These are phyloP conservation scores for Luperina testacea DNA, from an alignment of 2,888 invertebrate species.

Conservation along the genomic window DNA sequence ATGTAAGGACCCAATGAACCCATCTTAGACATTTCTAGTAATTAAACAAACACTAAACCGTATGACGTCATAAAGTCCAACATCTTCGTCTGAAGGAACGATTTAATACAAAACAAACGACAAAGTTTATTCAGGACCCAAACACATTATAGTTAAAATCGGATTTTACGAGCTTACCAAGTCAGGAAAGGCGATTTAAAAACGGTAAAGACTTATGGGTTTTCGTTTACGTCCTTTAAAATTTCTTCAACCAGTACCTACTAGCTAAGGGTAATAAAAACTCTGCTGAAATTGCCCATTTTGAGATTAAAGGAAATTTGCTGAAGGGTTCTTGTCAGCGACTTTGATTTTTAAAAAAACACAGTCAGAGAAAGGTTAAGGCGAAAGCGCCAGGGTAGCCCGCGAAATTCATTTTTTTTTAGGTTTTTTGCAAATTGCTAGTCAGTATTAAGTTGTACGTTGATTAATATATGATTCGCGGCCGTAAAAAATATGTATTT, in stretches of 20 bases:
- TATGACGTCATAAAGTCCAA: slow-evolving; percentile 45
- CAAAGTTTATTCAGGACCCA: slow-evolving; percentile 46
- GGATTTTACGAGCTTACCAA: slow-evolving; percentile 53
- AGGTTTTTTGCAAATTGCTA: too few species aligned
- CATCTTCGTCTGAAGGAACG: slow-evolving; percentile 31
- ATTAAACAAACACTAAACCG: slow-evolving; percentile 35
- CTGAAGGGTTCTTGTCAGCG: slow-evolving; percentile 27
- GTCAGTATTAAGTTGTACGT: too few species aligned
- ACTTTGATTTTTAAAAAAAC: slow-evolving; percentile 30
- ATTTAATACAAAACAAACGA: slow-evolving; percentile 50
- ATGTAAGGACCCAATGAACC: background rate
- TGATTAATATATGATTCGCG: too few species aligned
- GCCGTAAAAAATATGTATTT: too few species aligned
- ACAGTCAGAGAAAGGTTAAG: slow-evolving; percentile 11
- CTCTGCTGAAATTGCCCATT: slow-evolving; percentile 45
- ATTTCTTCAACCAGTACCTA: slow-evolving; percentile 39
- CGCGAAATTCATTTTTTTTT: too few species aligned
- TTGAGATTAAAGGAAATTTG: slow-evolving; percentile 30
- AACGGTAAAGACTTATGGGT: slow-evolving; percentile 54
- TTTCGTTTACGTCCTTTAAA: slow-evolving; percentile 59
- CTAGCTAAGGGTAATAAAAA: slow-evolving; percentile 48
- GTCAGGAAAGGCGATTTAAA: slow-evolving; percentile 57
- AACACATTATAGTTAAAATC: slow-evolving; percentile 54
- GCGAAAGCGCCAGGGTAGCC: too few species aligned
- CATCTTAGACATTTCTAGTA: slow-evolving; percentile 17